Conservation (phyloP, 2,888 invertebrate species). For the Lasioglossum morio region DNA sequence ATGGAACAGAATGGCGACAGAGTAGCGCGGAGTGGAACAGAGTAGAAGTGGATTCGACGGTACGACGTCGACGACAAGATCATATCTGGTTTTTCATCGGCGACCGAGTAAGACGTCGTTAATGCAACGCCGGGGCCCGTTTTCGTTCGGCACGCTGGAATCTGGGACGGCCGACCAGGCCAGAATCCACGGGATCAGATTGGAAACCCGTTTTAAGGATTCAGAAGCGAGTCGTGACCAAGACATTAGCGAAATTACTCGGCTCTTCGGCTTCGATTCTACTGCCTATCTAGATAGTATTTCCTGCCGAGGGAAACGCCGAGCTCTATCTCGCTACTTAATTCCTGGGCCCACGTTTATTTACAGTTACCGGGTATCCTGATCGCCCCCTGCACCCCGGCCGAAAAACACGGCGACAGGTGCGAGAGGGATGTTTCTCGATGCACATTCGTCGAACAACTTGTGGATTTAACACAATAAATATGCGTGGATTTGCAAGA, state of each 20-base stretch:
- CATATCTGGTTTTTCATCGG: slow-evolving; percentile 55
- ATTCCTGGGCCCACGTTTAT: slow-evolving; percentile 36
- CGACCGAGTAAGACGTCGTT: slow-evolving; percentile 56
- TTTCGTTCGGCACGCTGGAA: slow-evolving; percentile 40
- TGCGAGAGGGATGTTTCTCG: background rate
- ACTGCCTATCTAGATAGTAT: slow-evolving; percentile 54
- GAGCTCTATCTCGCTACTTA: slow-evolving; percentile 44
- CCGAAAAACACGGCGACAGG: background rate
- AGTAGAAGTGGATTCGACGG: background rate
- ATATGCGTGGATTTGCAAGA: too few relatives aligned
- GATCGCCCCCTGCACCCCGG: background rate
- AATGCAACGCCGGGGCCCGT: slow-evolving; percentile 35
- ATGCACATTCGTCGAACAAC: too few relatives aligned
- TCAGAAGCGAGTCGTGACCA: slow-evolving; percentile 61
- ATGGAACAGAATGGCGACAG: background rate
- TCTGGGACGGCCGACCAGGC: slow-evolving; percentile 44
- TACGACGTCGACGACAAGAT: slow-evolving; percentile 18
- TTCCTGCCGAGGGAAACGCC: slow-evolving; percentile 48
- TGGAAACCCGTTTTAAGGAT: slow-evolving; percentile 57
- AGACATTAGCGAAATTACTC: slow-evolving; percentile 62
- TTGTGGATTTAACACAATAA: too few relatives aligned
- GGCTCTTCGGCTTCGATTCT: slow-evolving; percentile 34
- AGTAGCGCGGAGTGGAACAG: background rate
- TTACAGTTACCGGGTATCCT: slow-evolving; percentile 26
- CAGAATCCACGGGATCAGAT: slow-evolving; percentile 52